Evolutionary conservation across 2,113 vertebrate genomes (phyloP), one percentile per base, ranked within the genome.

Genomic region (Dinomys branickii): DNA sequence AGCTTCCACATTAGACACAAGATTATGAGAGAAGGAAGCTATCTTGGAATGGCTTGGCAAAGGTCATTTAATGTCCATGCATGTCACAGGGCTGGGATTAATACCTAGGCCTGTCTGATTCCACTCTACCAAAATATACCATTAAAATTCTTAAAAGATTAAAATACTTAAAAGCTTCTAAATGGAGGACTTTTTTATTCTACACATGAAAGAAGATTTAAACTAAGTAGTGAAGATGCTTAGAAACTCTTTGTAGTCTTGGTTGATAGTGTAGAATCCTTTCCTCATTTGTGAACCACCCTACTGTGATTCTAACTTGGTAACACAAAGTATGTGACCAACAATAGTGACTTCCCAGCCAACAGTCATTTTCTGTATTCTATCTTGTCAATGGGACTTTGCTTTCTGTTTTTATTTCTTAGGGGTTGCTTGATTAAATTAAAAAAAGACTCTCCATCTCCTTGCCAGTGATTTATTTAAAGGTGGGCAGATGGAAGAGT

Each of bases 401-500:
- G 56, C 84, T 52, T 50, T 59, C 58, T 84, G 16, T 78, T 67
- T 47, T 24, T 44, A 61, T 8, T 59, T 69, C 13, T 30, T 44
- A 52, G n/a, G 8, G 50, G 26, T 38, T 73, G 11, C 28, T 90
- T 90, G 80, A 54, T 93, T 89, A 75, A 81, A 75, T 7, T 33
- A 24, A 59, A 38, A 61, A 16, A 11, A 71, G 38, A 47, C 44
- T 58, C 61, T 84, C 12, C 14, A 38, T 69, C n/a, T 81, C 14
- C n/a, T 92, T 65, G 16, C 56, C 69, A 90, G 85, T 90, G 81
- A 67, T 65, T 86, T 59, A 44, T 87, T 94, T 93, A 90, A 85
- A 85, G 28, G 38, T 67, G 50, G 52, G 1, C 47, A 71, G 28
- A 33, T 58, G 33, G 86, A 59, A 44, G 17, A 38, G 26, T 61